These are phyloP conservation scores for Eilema sororculum DNA, from an alignment of 2,888 invertebrate genomes.

Conservation along the genomic window DNA sequence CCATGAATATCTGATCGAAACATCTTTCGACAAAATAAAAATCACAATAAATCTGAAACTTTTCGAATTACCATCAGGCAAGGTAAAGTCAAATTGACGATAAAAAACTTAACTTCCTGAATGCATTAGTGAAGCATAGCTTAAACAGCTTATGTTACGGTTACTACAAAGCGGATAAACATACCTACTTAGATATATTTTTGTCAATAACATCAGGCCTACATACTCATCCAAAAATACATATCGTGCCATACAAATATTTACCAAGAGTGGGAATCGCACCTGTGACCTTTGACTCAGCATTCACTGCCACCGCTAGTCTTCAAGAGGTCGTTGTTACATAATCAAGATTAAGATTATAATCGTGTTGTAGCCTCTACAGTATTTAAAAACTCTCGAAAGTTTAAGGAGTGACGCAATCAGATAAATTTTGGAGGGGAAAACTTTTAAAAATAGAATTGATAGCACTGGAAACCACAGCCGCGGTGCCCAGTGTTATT, in stretches of 20 bases:
- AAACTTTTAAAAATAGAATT: conserved; percentile 68
- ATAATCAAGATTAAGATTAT: conserved; percentile 47
- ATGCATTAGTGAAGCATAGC: not conserved
- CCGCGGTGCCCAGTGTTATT: conserved; percentile 55
- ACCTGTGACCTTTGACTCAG: no score
- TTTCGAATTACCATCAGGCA: conserved; percentile 50
- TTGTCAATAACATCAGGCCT: no score
- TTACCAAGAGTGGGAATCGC: no score
- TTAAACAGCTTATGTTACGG: no score
- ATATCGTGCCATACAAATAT: no score
- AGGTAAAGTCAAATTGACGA: no score
- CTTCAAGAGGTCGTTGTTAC: not conserved
- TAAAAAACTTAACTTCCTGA: conserved; percentile 17
- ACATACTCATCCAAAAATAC: no score
- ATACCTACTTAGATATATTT: no score
- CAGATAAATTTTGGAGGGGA: conserved; percentile 66
- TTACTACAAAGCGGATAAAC: no score
- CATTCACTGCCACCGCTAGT: no score
- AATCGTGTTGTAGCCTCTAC: conserved; percentile 47
- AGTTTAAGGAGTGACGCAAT: conserved; percentile 64
- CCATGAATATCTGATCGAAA: conserved; percentile 56
- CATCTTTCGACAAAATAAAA: conserved; percentile 54
- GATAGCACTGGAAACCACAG: conserved; percentile 54
- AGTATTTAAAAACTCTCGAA: conserved; percentile 68
- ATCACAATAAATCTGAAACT: conserved; percentile 64